phyloP scores from a whole-genome alignment of 2,113 vertebrate genomes.

The Sturnus vulgaris region DNA sequence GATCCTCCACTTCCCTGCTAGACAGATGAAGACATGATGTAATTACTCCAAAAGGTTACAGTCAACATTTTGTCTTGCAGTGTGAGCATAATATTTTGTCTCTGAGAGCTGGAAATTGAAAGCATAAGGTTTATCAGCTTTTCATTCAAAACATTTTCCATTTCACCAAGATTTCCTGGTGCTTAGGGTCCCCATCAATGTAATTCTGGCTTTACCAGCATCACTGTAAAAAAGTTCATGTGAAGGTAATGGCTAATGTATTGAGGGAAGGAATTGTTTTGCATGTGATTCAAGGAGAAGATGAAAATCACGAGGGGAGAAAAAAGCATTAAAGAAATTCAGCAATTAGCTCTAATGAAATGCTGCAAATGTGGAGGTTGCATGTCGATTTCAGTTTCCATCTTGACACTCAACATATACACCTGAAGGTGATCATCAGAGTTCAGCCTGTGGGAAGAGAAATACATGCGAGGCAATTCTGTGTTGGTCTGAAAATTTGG shows the following conservation, averaged over 20 bases:
- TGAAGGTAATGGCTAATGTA: not conserved
- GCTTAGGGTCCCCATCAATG: not conserved
- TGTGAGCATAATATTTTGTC: not conserved
- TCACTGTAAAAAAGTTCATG: not conserved
- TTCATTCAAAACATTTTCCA: not conserved
- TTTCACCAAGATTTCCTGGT: not conserved
- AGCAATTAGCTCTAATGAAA: not conserved
- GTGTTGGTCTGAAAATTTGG: not conserved
- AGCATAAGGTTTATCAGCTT: not conserved
- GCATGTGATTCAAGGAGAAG: not conserved
- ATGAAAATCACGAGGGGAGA: not conserved
- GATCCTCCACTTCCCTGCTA: not conserved
- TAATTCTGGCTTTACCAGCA: not conserved
- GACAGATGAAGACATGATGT: not conserved
- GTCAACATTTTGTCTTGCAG: not conserved
- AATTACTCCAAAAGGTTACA: not conserved
- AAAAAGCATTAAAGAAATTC: not conserved
- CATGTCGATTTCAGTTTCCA: not conserved
- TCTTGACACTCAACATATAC: not conserved
- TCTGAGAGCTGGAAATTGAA: not conserved
- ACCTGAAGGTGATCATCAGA: not conserved
- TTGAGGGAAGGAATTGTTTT: not conserved
- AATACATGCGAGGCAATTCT: not conserved
- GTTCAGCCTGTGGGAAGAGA: not conserved
- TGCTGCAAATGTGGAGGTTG: not conserved